Evolutionary conservation across 1,140 invertebrate species (phyloP), one percentile per base, ranked within the genome.

Genomic region (Lucilia cuprina): DNA sequence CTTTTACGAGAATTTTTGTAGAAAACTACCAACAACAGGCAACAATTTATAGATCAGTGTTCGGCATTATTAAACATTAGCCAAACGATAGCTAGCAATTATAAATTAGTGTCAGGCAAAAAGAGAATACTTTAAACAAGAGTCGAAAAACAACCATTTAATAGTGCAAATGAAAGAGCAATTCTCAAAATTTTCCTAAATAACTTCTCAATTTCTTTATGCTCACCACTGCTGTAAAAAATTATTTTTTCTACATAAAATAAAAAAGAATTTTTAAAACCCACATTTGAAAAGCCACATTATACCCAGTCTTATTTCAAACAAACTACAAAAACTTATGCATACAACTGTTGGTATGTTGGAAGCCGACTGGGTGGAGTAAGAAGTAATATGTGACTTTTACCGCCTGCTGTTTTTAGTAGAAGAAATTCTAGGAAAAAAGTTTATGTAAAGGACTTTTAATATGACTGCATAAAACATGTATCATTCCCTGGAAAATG

Each of bases 211-310:
- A n/a, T n/a, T n/a, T n/a, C n/a, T n/a, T 30, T 30, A 30, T 30
- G 25, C 25, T 30, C 25, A 4, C 10, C 19, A 70, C 25, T 30
- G 3, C 1, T 30, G 25, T 21, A 70, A 41, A 8, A 41, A 2
- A 41, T 41, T 41, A 41, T 41, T 41, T 41, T n/a, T 41, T 41
- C 41, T 21, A 21, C 19, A 21, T 55, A 14, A 55, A 55, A 21
- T 55, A 14, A 55, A 55, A n/a, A 5, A 55, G 13, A 55, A 8
- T 55, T 41, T 41, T 55, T 1, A 55, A 41, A 55, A 55, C 50
- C 50, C 50, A n/a, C 60, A 70, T 70, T 70, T 70, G 65, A 70
- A 70, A 70, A 70, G 65, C 50, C 50, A 55, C 50, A 55, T 55
- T 55, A 55, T 55, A 8, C 41, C 50, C 50, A 12, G 65, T 21